Base-by-base conservation (phyloP, 2,888 invertebrate genomes). In the Sphaerophoria rueppellii region DNA sequence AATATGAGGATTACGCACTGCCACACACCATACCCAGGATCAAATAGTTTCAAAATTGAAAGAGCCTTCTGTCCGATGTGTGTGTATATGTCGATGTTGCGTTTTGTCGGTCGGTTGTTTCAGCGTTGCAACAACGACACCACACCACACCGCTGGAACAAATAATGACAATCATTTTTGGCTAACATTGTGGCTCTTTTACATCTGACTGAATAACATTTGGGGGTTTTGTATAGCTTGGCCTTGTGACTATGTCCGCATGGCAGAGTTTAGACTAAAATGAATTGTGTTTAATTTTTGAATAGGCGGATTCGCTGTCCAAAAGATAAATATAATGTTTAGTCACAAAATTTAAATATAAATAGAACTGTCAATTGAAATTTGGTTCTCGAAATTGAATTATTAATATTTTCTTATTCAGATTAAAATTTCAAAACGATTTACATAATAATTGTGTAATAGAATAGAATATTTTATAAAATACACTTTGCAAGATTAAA, bases 201-300 rank as follows among this genome's bases (percentile, higher is more conserved):
- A 65, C 60, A 72, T 82, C 71, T 61, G 76, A 76, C 76, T 82
- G 76, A 76, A 65, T 72, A 50, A 55, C 76, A 76, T 82, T 82
- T 71, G 67, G 24, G 61, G 67, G 24, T 24, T 72, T 67, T 76
- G 65, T 72, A 76, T 72, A 76, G 67, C 61, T 81, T 72, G 76
- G 60, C 57, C 43, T 43, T 67, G 52, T 37, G 24, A 40, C 40
- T 40, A 2, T 40, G 9, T 7, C 1, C 40, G 7, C 4, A 37
- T 37, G 37, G 40, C 43, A 43, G 43, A 6, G 9, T 40, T 40
- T 40, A 40, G 40, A 40, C 12, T 43, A 2, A 4, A 9, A 57
- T 80, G 55, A 32, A 70, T 43, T 65, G 14, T 12, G 46, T 35
- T 48, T 54, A 70, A 71, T 70, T 52, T 70, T 71, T 63, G 52